These are phyloP conservation scores for Cisticola juncidis DNA, from an alignment of 2,113 vertebrate genomes.

Conservation along the genomic window DNA sequence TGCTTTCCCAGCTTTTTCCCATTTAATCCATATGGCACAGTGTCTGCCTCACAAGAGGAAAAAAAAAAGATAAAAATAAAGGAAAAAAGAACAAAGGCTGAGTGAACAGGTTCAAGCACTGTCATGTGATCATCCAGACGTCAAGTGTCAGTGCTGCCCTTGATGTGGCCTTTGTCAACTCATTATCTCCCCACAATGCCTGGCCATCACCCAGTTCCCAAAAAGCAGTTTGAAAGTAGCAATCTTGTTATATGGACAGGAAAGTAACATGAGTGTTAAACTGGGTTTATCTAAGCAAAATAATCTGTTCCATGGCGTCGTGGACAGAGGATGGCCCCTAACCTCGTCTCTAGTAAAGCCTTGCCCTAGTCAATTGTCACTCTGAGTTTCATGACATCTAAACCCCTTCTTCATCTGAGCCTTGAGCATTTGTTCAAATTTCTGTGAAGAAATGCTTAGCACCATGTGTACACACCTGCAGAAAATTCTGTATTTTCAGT, in stretches of 20 bases:
- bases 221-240: not conserved
- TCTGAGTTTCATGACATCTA: not conserved
- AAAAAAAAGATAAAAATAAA: not conserved
- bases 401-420: not conserved
- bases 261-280: not conserved
- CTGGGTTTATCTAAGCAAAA: not conserved
- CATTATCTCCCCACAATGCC: not conserved
- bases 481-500: not conserved
- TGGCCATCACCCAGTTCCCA: not conserved
- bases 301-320: not conserved
- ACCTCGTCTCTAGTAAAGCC: not conserved
- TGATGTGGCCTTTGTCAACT: not conserved
- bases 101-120: not conserved
- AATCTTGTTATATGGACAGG: not conserved
- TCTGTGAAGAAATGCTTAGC: not conserved
- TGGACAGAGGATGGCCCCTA: not conserved
- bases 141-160: not conserved
- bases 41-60: not conserved
- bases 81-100: not conserved
- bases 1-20: not conserved
- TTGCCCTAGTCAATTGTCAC: not conserved
- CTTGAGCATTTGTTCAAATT: not conserved
- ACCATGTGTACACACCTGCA: not conserved
- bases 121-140: not conserved
- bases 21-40: not conserved